Evolutionary conservation across 2,888 invertebrate species (phyloP).

Genomic region (Auanema freiburgensis): DNA sequence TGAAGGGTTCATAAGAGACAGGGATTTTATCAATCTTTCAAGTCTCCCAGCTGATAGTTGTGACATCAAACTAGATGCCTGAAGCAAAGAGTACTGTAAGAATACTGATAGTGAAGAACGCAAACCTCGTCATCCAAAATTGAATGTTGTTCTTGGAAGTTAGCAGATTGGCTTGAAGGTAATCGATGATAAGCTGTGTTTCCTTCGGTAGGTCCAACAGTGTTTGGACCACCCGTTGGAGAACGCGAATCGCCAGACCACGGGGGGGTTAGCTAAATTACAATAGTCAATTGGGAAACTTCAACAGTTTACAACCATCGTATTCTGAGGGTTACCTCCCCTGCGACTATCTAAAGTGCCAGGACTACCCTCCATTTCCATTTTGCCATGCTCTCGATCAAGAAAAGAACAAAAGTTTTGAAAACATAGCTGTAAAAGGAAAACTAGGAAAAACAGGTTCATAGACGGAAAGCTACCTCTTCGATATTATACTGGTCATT

Average conservation of each 20-base stretch:
- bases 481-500: constrained; percentile 10
- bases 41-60: constrained; percentile 13
- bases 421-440: constrained; percentile 10
- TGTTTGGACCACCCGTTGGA: constrained; percentile 3
- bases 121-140: constrained; percentile 1
- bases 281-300: neutral
- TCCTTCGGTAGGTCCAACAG: constrained; percentile 4
- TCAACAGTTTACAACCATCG: neutral
- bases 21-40: constrained; percentile 3
- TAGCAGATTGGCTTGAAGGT: constrained; percentile 6
- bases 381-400: constrained; percentile 10
- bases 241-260: constrained; percentile 2
- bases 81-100: neutral
- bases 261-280: constrained; percentile 6
- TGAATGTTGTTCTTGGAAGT: constrained; percentile 1
- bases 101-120: too few relatives aligned
- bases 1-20: constrained; percentile 3
- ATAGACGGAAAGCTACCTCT: constrained; percentile 9
- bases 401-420: constrained; percentile 13
- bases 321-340: constrained; percentile 1
- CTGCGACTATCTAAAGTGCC: neutral
- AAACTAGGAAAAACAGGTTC: neutral
- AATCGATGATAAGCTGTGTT: constrained; percentile 6
- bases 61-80: constrained; percentile 3
- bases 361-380: constrained; percentile 1